These are phyloP conservation scores for Theodoxus fluviatilis DNA, from an alignment of 2,888 invertebrate genomes.

Conservation along the genomic window DNA sequence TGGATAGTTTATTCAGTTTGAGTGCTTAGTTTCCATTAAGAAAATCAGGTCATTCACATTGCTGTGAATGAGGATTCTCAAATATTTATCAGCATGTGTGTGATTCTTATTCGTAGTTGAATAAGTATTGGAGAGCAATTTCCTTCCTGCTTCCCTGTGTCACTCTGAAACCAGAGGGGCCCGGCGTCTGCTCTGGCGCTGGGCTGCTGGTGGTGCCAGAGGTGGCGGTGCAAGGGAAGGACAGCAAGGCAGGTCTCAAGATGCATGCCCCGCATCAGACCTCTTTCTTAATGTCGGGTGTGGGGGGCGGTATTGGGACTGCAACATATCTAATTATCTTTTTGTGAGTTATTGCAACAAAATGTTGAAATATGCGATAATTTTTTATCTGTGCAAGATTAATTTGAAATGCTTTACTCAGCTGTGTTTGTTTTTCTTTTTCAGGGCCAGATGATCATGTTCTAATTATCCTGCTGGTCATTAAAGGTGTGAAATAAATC, in stretches of 20 bases:
- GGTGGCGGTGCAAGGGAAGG: constrained; percentile 34
- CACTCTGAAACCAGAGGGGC: constrained; percentile 27
- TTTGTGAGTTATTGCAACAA: neutral
- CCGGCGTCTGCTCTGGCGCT: constrained; percentile 28
- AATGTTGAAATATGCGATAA: neutral
- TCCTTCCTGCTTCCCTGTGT: constrained; percentile 34
- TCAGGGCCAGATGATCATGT: constrained; percentile 96
- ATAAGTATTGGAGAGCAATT: neutral
- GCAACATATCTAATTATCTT: constrained; percentile 6
- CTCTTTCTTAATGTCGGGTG: constrained; percentile 34
- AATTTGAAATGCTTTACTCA: constrained; percentile 5
- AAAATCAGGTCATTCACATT: no score
- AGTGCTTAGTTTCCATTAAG: no score
- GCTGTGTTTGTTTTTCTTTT: constrained; percentile 62
- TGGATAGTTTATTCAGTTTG: no score
- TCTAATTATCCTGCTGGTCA: no score
- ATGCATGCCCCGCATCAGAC: constrained; percentile 27
- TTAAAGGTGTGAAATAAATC: no score
- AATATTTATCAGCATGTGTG: neutral
- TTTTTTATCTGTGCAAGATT: neutral
- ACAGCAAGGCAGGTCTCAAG: constrained; percentile 29
- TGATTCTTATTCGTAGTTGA: neutral
- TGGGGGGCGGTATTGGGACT: constrained; percentile 26
- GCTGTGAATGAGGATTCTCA: no score
- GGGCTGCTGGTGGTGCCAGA: constrained; percentile 29